phyloP scores from a whole-genome alignment of 2,113 vertebrate species.

The Gnathonemus longibarbis region DNA sequence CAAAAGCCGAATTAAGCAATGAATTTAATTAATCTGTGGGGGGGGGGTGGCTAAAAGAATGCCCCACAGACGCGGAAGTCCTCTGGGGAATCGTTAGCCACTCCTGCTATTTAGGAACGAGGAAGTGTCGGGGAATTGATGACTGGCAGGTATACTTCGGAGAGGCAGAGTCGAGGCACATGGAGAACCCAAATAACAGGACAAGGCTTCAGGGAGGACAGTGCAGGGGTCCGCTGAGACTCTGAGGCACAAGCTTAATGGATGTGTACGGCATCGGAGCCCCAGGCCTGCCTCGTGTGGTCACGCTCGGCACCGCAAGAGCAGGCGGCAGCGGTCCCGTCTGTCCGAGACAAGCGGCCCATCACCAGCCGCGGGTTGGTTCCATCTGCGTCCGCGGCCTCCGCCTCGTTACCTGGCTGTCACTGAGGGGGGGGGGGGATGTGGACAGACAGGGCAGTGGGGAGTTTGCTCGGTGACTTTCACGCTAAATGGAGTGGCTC shows the following conservation, averaged over 20 bases:
- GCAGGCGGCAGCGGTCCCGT: not conserved
- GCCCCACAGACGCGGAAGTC: not conserved
- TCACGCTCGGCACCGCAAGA: not conserved
- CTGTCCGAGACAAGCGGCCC: not conserved
- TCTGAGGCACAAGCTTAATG: not conserved
- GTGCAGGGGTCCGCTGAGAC: not conserved
- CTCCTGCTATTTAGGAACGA: not conserved
- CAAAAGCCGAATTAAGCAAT: not conserved
- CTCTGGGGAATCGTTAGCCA: not conserved
- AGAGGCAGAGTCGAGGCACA: not conserved
- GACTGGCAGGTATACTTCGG: not conserved
- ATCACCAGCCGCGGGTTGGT: not conserved
- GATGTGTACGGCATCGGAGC: not conserved
- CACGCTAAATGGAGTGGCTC: too few relatives aligned
- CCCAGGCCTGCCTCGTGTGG: not conserved
- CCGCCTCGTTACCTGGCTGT: not conserved
- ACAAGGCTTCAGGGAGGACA: not conserved
- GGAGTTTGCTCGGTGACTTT: not conserved
- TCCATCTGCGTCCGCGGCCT: not conserved
- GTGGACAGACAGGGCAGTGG: not conserved
- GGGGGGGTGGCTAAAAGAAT: not conserved
- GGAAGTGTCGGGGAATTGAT: not conserved
- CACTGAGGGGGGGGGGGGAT: not conserved
- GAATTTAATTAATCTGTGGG: constrained; percentile 1
- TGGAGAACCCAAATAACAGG: not conserved